A percentile compares a stretch with the other conserved stretches of the same genome.
These are phyloP conservation scores for Poicephalus meyeri DNA, from an alignment of 2,113 vertebrate species.

Conservation along the genomic window DNA sequence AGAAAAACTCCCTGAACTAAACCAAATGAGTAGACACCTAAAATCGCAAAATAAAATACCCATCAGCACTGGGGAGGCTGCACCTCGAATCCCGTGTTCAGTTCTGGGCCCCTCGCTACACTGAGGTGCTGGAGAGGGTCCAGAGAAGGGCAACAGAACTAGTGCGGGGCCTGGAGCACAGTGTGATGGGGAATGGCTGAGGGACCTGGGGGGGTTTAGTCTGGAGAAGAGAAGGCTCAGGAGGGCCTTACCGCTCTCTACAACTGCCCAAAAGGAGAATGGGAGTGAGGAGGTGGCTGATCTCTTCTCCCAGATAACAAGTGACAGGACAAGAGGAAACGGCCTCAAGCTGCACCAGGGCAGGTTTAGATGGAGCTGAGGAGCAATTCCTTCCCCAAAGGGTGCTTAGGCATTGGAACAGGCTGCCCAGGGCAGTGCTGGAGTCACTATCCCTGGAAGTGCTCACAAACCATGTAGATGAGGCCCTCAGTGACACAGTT, in stretches of 20 bases:
- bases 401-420: not conserved
- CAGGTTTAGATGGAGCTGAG: not conserved
- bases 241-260: not conserved
- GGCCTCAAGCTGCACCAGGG: not conserved
- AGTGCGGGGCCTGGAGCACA: not conserved
- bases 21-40: accelerated
- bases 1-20: not conserved
- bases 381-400: not conserved
- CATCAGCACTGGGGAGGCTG: not conserved
- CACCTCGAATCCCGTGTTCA: not conserved
- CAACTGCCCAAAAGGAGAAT: not conserved
- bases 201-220: not conserved
- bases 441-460: accelerated
- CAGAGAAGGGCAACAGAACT: not conserved
- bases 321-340: not conserved
- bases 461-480: not conserved
- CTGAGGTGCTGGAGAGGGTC: not conserved
- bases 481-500: not conserved
- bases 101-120: not conserved
- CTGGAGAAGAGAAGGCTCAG: not conserved
- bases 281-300: not conserved
- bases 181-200: not conserved
- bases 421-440: not conserved
- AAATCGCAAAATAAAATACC: not conserved
- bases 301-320: not conserved